Percentiles rank a stretch among this genome's conserved stretches.
These are phyloP conservation scores for Amorpha juglandis DNA, from an alignment of 2,888 invertebrate species.

Conservation along the genomic window DNA sequence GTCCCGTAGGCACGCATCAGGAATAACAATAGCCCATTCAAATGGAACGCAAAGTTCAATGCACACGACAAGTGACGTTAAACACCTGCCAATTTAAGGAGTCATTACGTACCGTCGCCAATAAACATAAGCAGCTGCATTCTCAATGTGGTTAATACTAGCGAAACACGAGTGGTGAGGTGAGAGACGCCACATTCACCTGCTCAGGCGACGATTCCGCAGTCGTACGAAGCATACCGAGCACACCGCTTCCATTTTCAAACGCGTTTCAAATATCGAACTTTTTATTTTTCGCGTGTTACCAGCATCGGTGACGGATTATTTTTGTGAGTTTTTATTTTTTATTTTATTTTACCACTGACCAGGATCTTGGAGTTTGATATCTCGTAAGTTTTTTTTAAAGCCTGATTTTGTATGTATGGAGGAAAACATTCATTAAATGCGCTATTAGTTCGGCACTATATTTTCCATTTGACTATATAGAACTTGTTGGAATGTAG, in stretches of 20 bases:
- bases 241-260: slow-evolving; percentile 53
- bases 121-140: slow-evolving; percentile 55
- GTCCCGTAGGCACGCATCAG: slow-evolving; percentile 37
- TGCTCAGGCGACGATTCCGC: slow-evolving; percentile 69
- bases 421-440: not conserved
- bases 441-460: not conserved
- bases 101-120: slow-evolving; percentile 48
- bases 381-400: slow-evolving; percentile 6
- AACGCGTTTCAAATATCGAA: slow-evolving; percentile 51
- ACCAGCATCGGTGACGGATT: slow-evolving; percentile 55
- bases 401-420: not conserved
- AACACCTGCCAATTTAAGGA: slow-evolving; percentile 64
- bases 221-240: slow-evolving; percentile 67
- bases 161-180: slow-evolving; percentile 77
- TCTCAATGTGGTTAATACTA: slow-evolving; percentile 56
- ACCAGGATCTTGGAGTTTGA: not conserved
- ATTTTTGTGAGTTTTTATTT: slow-evolving; percentile 43
- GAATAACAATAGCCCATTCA: slow-evolving; percentile 68
- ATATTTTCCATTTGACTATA: not conserved
- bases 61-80: slow-evolving; percentile 62
- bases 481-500: slow-evolving; percentile 23
- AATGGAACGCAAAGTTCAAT: slow-evolving; percentile 78
- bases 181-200: slow-evolving; percentile 75
- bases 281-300: slow-evolving; percentile 60
- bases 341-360: slow-evolving; percentile 2